Evolutionary conservation across 1,140 invertebrate genomes (phyloP), one percentile per base, ranked within the genome.

Genomic region (Ceratosolen solmsi): DNA sequence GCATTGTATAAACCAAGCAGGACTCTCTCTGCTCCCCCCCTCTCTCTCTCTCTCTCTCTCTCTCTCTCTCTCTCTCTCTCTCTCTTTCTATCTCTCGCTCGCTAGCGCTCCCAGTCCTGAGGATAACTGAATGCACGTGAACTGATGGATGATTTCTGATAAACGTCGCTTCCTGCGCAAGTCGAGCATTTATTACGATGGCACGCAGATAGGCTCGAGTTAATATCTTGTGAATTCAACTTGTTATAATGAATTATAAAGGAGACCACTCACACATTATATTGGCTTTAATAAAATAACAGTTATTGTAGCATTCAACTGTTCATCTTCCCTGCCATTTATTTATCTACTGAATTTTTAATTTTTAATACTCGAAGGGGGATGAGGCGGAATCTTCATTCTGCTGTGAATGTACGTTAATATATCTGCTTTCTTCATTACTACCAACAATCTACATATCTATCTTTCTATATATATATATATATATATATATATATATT

Each of bases 61-160:
- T n/a, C n/a, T n/a, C n/a, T n/a, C n/a, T n/a, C n/a, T n/a, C n/a
- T n/a, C n/a, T 46, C 58, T 76, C 41, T 79, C 60, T 70, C 54
- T 58, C 68, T 0, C n/a, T 49, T 51, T 56, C 51, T 33, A 30
- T 68, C 76, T 17, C 51, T 54, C 51, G 9, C 51, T 54, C 51
- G 9, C 20, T 9, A 3, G 60, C 27, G 30, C 27, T 38, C 3
- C 63, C 11, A 68, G 33, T 68, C 63, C 30, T 15, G 27, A n/a
- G 81, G 74, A 78, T 82, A 82, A 78, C 75, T 65, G 56, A 78
- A 79, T 78, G 81, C 75, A 82, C 81, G 81, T 82, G 68, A 82
- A 82, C 81, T 82, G 81, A 82, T 82, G 81, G 75, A 82, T 78
- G 81, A 82, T 82, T 82, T 82, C 75, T 82, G 81, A 82, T 82